Conservation (phyloP, 2,888 invertebrate species). For the Philereme transversata region DNA sequence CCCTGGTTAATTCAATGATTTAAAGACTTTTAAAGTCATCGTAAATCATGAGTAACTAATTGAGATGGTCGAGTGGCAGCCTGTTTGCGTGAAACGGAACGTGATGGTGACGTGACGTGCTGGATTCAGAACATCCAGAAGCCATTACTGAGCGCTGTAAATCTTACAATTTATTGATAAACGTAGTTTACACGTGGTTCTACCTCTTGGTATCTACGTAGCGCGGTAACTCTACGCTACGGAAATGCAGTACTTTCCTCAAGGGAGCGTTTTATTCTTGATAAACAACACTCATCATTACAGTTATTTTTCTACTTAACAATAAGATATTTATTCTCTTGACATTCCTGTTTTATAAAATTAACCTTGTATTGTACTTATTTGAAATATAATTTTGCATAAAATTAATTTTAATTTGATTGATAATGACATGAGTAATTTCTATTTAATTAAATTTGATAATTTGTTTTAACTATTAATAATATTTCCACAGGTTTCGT, state of each 20-base stretch:
- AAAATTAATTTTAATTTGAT: too few relatives aligned
- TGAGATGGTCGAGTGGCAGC: constrained; percentile 20
- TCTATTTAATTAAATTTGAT: too few relatives aligned
- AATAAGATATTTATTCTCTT: too few relatives aligned
- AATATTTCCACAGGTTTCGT: too few relatives aligned
- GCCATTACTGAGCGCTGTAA: constrained; percentile 9
- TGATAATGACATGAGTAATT: too few relatives aligned
- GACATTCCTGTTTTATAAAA: too few relatives aligned
- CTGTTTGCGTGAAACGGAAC: constrained; percentile 8
- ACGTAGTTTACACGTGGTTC: background rate
- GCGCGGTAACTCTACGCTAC: background rate
- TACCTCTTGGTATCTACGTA: background rate
- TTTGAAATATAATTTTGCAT: too few relatives aligned
- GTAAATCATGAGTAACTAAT: constrained; percentile 30
- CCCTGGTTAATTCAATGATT: constrained; percentile 32
- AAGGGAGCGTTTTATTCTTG: background rate
- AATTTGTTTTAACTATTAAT: too few relatives aligned
- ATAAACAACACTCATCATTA: too few relatives aligned
- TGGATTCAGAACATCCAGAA: constrained; percentile 5
- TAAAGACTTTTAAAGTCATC: constrained; percentile 24
- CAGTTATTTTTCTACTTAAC: too few relatives aligned
- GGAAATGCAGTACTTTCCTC: background rate
- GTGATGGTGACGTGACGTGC: background rate
- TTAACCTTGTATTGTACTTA: too few relatives aligned
- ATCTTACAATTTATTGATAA: constrained; percentile 12